These are phyloP conservation scores for Cotesia vestalis DNA, from an alignment of 1,140 invertebrate genomes.

Conservation along the genomic window DNA sequence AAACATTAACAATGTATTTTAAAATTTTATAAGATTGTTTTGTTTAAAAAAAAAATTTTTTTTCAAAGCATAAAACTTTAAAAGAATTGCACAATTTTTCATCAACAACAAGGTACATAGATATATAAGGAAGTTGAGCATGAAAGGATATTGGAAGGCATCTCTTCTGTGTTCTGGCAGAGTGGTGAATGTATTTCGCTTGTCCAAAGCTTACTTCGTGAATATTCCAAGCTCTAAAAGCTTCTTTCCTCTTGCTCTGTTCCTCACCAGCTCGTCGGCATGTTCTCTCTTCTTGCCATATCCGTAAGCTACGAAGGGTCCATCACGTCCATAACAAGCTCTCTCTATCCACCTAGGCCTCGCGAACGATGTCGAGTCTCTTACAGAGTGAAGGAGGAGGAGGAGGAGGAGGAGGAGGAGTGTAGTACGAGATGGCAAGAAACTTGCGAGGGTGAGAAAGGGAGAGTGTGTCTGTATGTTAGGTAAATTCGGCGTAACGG, in stretches of 20 bases:
- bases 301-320: conserved; percentile 44
- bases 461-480: conserved; percentile 25
- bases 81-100: neutral
- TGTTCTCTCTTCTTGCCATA: conserved; percentile 20
- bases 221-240: conserved; percentile 50
- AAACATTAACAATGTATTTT: no score
- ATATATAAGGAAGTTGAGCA: conserved; percentile 24
- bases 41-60: neutral
- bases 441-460: conserved; percentile 25
- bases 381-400: conserved; percentile 9
- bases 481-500: conserved; percentile 29
- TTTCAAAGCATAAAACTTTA: neutral
- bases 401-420: conserved; percentile 19
- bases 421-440: conserved; percentile 37
- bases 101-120: neutral
- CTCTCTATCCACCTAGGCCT: conserved; percentile 43
- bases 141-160: conserved; percentile 37
- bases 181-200: conserved; percentile 58
- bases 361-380: conserved; percentile 25
- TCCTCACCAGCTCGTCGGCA: neutral
- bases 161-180: conserved; percentile 22
- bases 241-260: conserved; percentile 34
- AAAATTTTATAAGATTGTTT: no score
- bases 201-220: conserved; percentile 58
- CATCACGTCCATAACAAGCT: conserved; percentile 48